A percentile compares a stretch with the other conserved stretches of the same genome.
phyloP scores from a whole-genome alignment of 2,113 vertebrate genomes.

The Gracilinanus agilis region DNA sequence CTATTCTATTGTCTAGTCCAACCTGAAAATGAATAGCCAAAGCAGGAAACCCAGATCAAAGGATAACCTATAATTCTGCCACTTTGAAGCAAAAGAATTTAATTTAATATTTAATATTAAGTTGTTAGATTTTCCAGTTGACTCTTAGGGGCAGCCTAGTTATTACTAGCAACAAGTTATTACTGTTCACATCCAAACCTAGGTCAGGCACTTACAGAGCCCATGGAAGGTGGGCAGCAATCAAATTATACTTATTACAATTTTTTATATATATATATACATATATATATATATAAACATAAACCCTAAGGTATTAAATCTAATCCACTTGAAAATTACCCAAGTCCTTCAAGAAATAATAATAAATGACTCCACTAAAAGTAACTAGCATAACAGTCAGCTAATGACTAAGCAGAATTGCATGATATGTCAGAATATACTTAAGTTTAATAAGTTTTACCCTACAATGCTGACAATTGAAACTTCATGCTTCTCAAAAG shows the following conservation, averaged over 20 bases:
- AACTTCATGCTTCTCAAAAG: constrained; percentile 31
- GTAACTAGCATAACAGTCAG: constrained; percentile 43
- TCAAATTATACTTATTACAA: neutral
- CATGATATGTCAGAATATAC: constrained; percentile 48
- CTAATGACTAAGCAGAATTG: constrained; percentile 35
- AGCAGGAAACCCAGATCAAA: neutral
- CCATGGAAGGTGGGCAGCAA: no score
- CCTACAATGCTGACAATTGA: constrained; percentile 8
- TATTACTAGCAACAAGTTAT: no score
- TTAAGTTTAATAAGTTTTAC: constrained; percentile 45
- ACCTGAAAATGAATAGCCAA: neutral
- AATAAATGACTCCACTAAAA: constrained; percentile 78
- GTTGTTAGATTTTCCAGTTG: no score
- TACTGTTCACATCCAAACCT: no score
- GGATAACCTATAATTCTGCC: neutral
- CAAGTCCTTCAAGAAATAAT: constrained; percentile 10
- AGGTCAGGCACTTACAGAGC: no score
- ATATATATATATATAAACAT: constrained; percentile 37
- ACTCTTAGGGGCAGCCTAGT: no score
- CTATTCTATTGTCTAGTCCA: neutral
- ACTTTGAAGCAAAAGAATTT: neutral
- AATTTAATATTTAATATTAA: no score
- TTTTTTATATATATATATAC: no score
- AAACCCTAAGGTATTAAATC: constrained; percentile 37
- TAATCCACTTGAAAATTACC: constrained; percentile 14